Base-by-base conservation (phyloP, 2,113 vertebrate species). In the Microtus richardsoni region DNA sequence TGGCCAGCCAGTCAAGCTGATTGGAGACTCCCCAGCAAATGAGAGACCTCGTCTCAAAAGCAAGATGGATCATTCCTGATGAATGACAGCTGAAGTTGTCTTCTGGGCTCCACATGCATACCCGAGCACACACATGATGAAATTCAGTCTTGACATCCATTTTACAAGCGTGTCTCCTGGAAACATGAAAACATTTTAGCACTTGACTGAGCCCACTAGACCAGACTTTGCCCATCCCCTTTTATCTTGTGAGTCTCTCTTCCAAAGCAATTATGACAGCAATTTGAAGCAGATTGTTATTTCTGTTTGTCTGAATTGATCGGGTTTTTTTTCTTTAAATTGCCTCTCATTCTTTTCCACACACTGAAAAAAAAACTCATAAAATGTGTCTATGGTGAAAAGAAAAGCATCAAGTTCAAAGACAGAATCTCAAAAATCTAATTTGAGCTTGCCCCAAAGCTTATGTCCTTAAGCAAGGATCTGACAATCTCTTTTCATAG, bases 181-280 rank as follows among this genome's bases (percentile, higher is more conserved):
- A 73, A 41, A 58, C 22, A 39, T 30, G n/a, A 54, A 73, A 54
- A 73, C 2, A 0, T 41, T 24, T 88, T 74, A 58, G 68, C 19
- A 30, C 49, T 30, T 73, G 9, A 8, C 86, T 58, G 7, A 73
- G 68, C 24, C n/a, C 47, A 74, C 86, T 30, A 74, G 44, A 49
- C 30, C 66, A 54, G 36, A 9, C 3, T 88, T 73, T 26, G 1
- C 36, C 68, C 36, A 39, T 7, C 36, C 9, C 1, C 52, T 58
- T 58, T 73, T 54, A 88, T 58, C 36, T 24, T 21, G 16, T 54
- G 86, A 88, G 86, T 54, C 74, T 54, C 24, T 73, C 84, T 58
- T 88, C 86, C n/a, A 73, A 58, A 73, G 68, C 86, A 88, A 88
- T 88, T 88, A 88, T 54, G 85, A 54, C 85, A 88, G 36, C 68